Evolutionary conservation across 2,113 vertebrate species (phyloP).

Genomic region (Platycercus adscitus): DNA sequence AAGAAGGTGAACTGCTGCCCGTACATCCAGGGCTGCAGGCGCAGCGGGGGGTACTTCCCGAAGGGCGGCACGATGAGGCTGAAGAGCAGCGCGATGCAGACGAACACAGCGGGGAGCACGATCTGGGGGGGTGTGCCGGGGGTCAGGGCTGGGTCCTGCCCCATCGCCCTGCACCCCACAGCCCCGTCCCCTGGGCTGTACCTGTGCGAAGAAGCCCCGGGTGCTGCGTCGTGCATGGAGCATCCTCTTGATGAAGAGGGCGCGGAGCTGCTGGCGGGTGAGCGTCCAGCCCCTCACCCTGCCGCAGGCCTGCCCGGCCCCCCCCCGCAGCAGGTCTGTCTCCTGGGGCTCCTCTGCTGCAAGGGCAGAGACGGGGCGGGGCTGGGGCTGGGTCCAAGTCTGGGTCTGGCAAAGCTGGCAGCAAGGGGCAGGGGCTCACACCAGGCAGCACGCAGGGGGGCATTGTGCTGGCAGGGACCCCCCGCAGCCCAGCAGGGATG

Average conservation of each 20-base stretch:
- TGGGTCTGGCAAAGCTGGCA: accelerated
- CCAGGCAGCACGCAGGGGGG: accelerated
- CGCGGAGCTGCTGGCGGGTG: slow-evolving; percentile 83
- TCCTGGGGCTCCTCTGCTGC: slow-evolving; percentile 72
- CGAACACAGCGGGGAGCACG: slow-evolving; percentile 87
- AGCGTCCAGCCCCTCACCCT: slow-evolving; percentile 75
- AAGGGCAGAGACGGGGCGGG: accelerated
- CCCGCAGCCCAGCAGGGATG: accelerated
- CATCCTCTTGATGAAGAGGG: slow-evolving; percentile 87
- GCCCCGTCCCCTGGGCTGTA: not conserved
- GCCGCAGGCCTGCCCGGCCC: not conserved
- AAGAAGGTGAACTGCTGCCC: slow-evolving; percentile 88
- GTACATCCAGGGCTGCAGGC: slow-evolving; percentile 87
- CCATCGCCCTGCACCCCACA: not conserved
- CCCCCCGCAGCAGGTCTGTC: slow-evolving; percentile 72
- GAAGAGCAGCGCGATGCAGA: slow-evolving; percentile 87
- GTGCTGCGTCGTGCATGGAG: slow-evolving; percentile 84
- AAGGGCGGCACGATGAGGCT: slow-evolving; percentile 86
- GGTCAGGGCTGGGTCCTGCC: not conserved
- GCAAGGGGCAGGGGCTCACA: accelerated
- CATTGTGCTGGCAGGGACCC: accelerated
- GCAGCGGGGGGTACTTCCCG: slow-evolving; percentile 81
- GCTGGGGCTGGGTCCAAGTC: not conserved
- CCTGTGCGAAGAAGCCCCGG: slow-evolving; percentile 86
- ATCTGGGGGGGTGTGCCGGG: slow-evolving; percentile 67